phyloP scores from a whole-genome alignment of 2,797 vertebrate species.

The Eurystomus glaucurus region DNA sequence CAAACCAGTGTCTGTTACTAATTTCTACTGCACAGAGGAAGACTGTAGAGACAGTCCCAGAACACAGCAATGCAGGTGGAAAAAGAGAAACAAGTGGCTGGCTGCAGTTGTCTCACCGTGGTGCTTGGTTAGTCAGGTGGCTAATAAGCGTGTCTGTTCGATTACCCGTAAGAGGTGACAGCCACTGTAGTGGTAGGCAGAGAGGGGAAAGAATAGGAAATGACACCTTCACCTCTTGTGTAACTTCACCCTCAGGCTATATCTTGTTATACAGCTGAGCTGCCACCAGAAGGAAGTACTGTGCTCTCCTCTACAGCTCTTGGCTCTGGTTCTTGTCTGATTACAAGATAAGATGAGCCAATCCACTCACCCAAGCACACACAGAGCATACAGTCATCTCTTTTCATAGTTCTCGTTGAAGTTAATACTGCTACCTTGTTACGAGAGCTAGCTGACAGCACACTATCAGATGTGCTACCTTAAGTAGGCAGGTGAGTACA shows the following conservation, averaged over 20 bases:
- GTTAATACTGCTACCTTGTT: neutral
- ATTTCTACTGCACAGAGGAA: neutral
- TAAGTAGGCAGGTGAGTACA: neutral
- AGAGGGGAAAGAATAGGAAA: neutral
- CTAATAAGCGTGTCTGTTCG: neutral
- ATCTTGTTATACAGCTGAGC: neutral
- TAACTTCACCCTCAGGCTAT: neutral
- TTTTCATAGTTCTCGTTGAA: neutral
- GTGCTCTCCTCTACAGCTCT: too few relatives aligned
- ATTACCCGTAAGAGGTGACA: neutral
- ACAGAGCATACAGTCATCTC: neutral
- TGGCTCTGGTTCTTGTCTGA: neutral
- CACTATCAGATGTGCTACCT: rapidly evolving
- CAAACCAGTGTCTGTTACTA: neutral
- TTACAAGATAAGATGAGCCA: neutral
- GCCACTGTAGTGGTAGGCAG: neutral
- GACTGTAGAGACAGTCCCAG: neutral
- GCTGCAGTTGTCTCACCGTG: neutral
- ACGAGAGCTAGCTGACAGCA: neutral
- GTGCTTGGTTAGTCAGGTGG: neutral
- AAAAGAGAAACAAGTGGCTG: neutral
- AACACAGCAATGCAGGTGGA: rapidly evolving
- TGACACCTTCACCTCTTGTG: neutral
- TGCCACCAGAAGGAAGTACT: neutral
- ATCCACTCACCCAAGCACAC: neutral